A percentile compares a stretch with the other conserved stretches of the same genome.
phyloP scores from a whole-genome alignment of 1,140 invertebrate species.

The Drosophila neocordata region DNA sequence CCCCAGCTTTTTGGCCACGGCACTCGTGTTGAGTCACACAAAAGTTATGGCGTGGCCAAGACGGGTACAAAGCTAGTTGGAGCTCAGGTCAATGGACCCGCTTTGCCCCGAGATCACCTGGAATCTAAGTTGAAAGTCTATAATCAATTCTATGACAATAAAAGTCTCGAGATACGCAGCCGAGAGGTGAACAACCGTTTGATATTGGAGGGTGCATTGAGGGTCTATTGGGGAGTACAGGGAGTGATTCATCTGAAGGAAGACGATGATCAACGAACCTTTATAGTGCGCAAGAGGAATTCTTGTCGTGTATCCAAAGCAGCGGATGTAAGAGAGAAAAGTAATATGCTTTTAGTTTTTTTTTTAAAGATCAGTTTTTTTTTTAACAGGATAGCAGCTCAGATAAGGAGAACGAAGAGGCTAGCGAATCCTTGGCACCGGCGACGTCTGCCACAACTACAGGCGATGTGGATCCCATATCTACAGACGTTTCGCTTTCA shows the following conservation, averaged over 20 bases:
- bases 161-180: conserved; percentile 89
- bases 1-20: conserved; percentile 94
- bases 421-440: conserved; percentile 70
- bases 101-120: conserved; percentile 87
- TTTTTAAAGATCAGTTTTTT: neutral
- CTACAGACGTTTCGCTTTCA: conserved; percentile 79
- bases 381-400: conserved; percentile 66
- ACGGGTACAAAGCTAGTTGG: conserved; percentile 80
- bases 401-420: conserved; percentile 79
- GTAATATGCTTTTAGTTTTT: neutral
- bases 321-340: conserved; percentile 49
- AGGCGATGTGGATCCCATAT: conserved; percentile 67
- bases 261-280: conserved; percentile 92
- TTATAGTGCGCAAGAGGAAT: conserved; percentile 88
- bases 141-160: conserved; percentile 92
- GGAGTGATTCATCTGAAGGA: conserved; percentile 93
- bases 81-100: conserved; percentile 74
- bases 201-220: conserved; percentile 90
- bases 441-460: conserved; percentile 65
- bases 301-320: conserved; percentile 84
- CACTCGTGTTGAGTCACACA: conserved; percentile 92
- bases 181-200: conserved; percentile 91
- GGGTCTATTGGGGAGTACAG: conserved; percentile 93
- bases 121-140: conserved; percentile 89
- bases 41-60: conserved; percentile 90